phyloP scores from a whole-genome alignment of 2,888 invertebrate genomes.

The Aphrophora alni region DNA sequence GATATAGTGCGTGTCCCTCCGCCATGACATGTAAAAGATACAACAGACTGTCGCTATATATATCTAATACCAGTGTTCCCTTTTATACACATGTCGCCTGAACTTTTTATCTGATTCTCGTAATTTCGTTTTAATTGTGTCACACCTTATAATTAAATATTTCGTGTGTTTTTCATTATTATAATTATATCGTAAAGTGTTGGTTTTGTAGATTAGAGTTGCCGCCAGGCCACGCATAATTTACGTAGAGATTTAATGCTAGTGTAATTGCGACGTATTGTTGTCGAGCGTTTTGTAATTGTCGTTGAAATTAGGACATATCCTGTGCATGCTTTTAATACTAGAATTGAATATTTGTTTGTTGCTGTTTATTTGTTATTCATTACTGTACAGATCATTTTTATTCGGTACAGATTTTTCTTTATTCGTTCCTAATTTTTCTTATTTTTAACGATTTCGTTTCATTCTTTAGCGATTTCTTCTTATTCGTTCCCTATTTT shows the following conservation, averaged over 20 bases:
- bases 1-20: neutral
- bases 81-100: neutral
- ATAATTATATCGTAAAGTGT: neutral
- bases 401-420: no score
- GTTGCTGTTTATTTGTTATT: no score
- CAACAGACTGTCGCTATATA: neutral
- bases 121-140: neutral
- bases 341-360: no score
- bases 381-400: no score
- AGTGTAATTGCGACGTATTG: neutral
- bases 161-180: neutral
- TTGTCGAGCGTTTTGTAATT: neutral
- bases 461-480: no score
- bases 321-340: no score
- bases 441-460: no score
- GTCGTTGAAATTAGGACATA: no score
- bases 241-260: neutral
- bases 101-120: neutral
- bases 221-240: neutral
- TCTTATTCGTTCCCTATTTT: no score
- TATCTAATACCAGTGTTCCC: neutral
- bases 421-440: no score
- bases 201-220: neutral
- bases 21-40: neutral
- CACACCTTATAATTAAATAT: conserved; percentile 8